Percentiles rank a stretch among this genome's conserved stretches.
Conservation (phyloP, 2,113 vertebrate species). For the Corapipo altera region DNA sequence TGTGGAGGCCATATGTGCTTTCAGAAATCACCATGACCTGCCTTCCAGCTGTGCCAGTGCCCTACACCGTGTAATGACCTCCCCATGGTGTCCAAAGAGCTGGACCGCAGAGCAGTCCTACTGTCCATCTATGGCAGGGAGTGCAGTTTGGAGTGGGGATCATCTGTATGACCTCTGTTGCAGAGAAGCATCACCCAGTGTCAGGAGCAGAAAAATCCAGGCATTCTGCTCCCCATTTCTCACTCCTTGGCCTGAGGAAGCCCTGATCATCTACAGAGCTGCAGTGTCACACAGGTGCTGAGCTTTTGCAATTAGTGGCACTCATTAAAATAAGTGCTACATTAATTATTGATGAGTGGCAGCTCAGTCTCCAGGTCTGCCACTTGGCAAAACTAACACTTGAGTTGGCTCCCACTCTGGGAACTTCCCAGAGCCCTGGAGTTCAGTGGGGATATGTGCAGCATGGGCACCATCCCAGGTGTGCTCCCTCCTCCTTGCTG, state of each 20-base stretch:
- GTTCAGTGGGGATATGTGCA: rapidly evolving
- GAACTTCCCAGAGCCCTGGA: not conserved
- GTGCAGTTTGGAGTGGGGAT: too few relatives aligned
- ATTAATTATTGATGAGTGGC: not conserved
- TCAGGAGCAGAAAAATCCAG: not conserved
- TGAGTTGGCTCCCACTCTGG: not conserved
- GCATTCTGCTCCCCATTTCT: not conserved
- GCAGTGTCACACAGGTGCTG: not conserved
- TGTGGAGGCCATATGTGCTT: not conserved
- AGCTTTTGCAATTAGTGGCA: not conserved
- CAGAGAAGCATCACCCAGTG: not conserved
- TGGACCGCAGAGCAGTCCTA: not conserved
- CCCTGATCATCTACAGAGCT: not conserved
- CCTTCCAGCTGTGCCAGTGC: not conserved
- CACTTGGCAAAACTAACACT: not conserved
- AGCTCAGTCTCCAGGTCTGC: not conserved
- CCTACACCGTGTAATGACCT: rapidly evolving
- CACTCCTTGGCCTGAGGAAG: not conserved
- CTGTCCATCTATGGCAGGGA: not conserved
- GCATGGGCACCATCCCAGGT: not conserved
- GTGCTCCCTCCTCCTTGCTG: not conserved
- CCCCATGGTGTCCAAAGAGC: rapidly evolving
- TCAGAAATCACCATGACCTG: not conserved
- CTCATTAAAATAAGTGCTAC: not conserved
- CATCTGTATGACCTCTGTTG: rapidly evolving